Evolutionary conservation across 2,797 vertebrate genomes (phyloP), one percentile per base, ranked within the genome.

Genomic region (Hephaestus fuliginosus): DNA sequence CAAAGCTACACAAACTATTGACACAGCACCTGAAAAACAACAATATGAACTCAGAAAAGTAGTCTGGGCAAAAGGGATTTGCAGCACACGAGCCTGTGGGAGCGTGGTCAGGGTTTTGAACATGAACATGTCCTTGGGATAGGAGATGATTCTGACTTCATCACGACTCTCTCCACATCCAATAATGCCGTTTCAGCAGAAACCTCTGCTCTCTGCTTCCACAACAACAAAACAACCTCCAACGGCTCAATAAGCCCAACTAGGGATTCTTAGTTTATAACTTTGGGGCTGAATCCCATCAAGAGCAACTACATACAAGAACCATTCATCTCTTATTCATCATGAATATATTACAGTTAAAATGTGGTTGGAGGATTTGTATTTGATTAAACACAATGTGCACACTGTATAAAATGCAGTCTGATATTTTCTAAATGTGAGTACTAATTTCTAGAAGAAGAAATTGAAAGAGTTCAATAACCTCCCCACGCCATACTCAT

Each of bases 61-160:
- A 78, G 58, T 49, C 33, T 7, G n/a, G 2, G 41, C 48, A 52
- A 25, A 28, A 53, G 51, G 84, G 86, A 77, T 75, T 77, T 61
- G n/a, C 8, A 20, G 70, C 51, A 41, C 68, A 51, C 9, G 44
- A 78, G 80, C 81, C 82, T 76, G 78, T 58, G 83, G 82, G 85
- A 82, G 51, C 20, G 39, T 6, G 3, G 58, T 52, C 67, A 56
- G 57, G 44, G 68, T 67, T 85, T 53, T 76, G 55, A 91, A 77
- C 75, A 73, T 76, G 82, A 85, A 84, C 84, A 56, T 74, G 88
- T 92, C 89, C 88, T 91, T 85, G 89, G 83, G 88, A 90, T 74
- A 82, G 80, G 66, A 74, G 80, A 85, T 67, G 72, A 74, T 70
- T 88, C 79, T 80, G 80, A 84, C 84, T 81, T 72, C 77, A 88